phyloP scores from a whole-genome alignment of 2,888 invertebrate genomes.

The Drosophila koepferae region DNA sequence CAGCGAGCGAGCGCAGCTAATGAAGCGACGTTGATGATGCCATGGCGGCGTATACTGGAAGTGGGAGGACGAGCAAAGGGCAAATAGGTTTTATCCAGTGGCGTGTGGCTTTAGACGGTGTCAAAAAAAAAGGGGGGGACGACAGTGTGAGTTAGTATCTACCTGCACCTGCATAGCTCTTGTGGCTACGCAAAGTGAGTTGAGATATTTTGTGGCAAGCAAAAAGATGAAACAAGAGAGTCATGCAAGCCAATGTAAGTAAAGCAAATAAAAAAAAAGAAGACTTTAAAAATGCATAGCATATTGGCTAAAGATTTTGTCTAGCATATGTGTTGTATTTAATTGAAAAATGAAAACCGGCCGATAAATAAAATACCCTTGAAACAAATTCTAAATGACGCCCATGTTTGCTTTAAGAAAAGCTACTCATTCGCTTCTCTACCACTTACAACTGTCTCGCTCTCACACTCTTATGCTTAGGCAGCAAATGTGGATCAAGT shows the following conservation, averaged over 20 bases:
- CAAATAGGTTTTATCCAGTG: slow-evolving; percentile 25
- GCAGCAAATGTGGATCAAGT: slow-evolving; percentile 8
- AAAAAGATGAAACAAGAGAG: slow-evolving; percentile 19
- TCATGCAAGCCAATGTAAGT: not conserved
- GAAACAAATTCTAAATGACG: not conserved
- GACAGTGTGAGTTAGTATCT: not conserved
- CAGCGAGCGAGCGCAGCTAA: slow-evolving; percentile 64
- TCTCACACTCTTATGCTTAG: not conserved
- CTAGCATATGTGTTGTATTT: not conserved
- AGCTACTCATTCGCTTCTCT: not conserved
- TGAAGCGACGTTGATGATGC: slow-evolving; percentile 72
- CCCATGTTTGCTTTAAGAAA: not conserved
- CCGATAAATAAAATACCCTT: not conserved
- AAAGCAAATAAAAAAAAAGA: not conserved
- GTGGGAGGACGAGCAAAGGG: not conserved
- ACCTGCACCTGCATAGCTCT: slow-evolving; percentile 12
- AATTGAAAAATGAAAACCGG: not conserved
- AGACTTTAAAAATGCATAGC: not conserved
- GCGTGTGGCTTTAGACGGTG: slow-evolving; percentile 24
- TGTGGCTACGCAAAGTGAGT: slow-evolving; percentile 11
- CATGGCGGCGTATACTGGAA: slow-evolving; percentile 2
- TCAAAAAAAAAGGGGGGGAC: not conserved
- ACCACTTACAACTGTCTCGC: not conserved
- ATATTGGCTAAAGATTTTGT: not conserved
- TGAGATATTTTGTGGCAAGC: slow-evolving; percentile 29